Percentiles rank a stretch among this genome's conserved stretches.
phyloP scores from a whole-genome alignment of 2,797 vertebrate species.

The Silurus lanzhouensis region DNA sequence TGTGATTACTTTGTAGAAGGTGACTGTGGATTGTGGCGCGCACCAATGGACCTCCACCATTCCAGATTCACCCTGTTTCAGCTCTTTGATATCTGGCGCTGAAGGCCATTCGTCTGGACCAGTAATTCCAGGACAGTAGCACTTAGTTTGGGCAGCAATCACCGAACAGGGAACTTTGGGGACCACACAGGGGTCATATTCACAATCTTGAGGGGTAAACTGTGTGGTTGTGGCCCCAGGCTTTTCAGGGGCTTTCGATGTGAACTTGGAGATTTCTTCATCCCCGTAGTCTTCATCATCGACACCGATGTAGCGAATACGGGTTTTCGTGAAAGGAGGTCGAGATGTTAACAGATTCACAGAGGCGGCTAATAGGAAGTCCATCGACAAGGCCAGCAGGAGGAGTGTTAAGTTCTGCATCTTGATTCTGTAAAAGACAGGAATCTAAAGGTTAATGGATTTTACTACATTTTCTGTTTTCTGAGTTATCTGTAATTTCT shows the following conservation, averaged over 20 bases:
- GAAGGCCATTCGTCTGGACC: constrained; percentile 62
- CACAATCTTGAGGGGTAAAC: constrained; percentile 56
- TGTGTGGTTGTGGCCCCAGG: constrained; percentile 8
- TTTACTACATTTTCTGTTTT: neutral
- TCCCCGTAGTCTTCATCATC: constrained; percentile 19
- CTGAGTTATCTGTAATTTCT: neutral
- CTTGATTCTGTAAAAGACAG: constrained; percentile 38
- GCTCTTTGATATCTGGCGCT: constrained; percentile 64
- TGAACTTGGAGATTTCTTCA: constrained; percentile 11
- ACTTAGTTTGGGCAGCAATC: constrained; percentile 55
- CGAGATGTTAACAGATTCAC: constrained; percentile 46
- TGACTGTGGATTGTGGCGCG: constrained; percentile 78
- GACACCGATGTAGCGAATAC: constrained; percentile 46
- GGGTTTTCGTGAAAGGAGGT: constrained; percentile 53
- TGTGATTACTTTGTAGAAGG: constrained; percentile 70
- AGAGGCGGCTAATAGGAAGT: constrained; percentile 13
- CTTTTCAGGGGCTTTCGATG: neutral
- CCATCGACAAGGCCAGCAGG: constrained; percentile 23
- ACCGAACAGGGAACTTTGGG: constrained; percentile 72
- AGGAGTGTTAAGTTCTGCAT: constrained; percentile 41
- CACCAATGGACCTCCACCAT: constrained; percentile 78
- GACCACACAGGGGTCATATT: constrained; percentile 75
- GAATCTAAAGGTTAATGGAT: neutral
- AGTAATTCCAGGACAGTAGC: constrained; percentile 78
- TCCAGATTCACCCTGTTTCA: constrained; percentile 58